Base-by-base conservation (phyloP, 2,888 invertebrate genomes). In the Hofmannophila pseudospretella region DNA sequence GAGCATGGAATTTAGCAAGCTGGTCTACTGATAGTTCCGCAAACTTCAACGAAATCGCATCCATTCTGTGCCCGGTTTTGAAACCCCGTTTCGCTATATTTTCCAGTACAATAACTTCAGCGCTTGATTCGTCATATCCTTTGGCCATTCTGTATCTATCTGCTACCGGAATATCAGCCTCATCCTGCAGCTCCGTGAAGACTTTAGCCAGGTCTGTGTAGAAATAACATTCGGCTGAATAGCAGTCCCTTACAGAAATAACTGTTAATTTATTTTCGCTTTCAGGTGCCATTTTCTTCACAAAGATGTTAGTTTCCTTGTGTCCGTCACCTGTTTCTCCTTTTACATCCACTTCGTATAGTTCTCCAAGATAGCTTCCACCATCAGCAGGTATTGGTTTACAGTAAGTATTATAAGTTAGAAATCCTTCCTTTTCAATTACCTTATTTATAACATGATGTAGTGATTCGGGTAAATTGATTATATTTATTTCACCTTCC, bases 1-100 rank as follows among this genome's bases (percentile, higher is more conserved):
- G 37, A 0, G 53, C 66, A 29, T 79, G 79, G 14, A 78, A 70
- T 47, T 56, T 79, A 0, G 80, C 79, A 3, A 80, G 47, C 36
- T 74, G 57, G 34, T 57, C 42, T 0, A 78, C 41, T 0, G 67
- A 54, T 16, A 60, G 37, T 43, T 72, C 62, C 4, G 67, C 66
- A 45, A 69, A 73, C 13, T 63, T 49, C 3, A 67, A 20, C 0
- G 65, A 46, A n/a, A 69, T 47, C 0, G 63, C 54, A 8, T 71
- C 60, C 49, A 65, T 55, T 45, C 70, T 59, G 8, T 58, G 37
- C 7, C 44, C 45, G 0, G 65, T 70, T 14, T 32, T 54, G 11
- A 61, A 81, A 3, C 68, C 74, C 39, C 52, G 54, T 39, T 49
- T 67, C 1, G 51, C 36, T 4, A 77, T 7, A 34, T 79, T 75